These are phyloP conservation scores for Paradoxurus hermaphroditus DNA, from an alignment of 2,113 vertebrate species.

Conservation along the genomic window DNA sequence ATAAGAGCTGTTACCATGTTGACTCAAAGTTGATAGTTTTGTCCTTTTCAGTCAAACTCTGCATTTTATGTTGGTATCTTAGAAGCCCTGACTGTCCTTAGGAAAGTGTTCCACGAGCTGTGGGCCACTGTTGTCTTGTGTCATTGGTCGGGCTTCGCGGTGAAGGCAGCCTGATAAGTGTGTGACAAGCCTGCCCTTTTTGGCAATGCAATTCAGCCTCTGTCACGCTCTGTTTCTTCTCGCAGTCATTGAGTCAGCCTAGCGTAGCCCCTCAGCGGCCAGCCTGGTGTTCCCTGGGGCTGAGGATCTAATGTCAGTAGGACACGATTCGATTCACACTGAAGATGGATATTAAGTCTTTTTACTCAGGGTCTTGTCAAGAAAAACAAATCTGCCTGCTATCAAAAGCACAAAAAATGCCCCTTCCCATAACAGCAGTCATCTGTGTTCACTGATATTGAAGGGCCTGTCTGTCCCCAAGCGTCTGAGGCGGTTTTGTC, in stretches of 20 bases:
- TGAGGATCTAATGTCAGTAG: slow-evolving; percentile 84
- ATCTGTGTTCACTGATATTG: slow-evolving; percentile 73
- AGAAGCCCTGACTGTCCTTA: not conserved
- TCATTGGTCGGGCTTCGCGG: not conserved
- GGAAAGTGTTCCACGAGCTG: not conserved
- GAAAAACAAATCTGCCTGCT: slow-evolving; percentile 72
- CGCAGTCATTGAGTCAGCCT: slow-evolving; percentile 77
- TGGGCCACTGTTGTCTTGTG: not conserved
- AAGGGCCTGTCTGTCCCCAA: slow-evolving; percentile 72
- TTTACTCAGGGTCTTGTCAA: slow-evolving; percentile 77
- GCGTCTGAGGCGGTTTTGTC: slow-evolving; percentile 75
- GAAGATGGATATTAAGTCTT: slow-evolving; percentile 81
- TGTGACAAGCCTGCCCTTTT: not conserved
- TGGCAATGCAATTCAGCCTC: slow-evolving; percentile 28
- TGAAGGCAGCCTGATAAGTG: not conserved
- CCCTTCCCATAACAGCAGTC: slow-evolving; percentile 62
- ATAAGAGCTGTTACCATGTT: not conserved
- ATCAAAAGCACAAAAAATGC: slow-evolving; percentile 33
- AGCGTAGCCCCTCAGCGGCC: slow-evolving; percentile 81
- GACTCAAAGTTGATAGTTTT: not conserved
- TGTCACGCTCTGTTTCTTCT: slow-evolving; percentile 89
- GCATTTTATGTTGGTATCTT: not conserved
- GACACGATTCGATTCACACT: slow-evolving; percentile 79
- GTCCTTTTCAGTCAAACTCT: not conserved
- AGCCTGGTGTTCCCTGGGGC: slow-evolving; percentile 80